These are phyloP conservation scores for Drosophila paramelanica DNA, from an alignment of 2,888 invertebrate species.

Conservation along the genomic window DNA sequence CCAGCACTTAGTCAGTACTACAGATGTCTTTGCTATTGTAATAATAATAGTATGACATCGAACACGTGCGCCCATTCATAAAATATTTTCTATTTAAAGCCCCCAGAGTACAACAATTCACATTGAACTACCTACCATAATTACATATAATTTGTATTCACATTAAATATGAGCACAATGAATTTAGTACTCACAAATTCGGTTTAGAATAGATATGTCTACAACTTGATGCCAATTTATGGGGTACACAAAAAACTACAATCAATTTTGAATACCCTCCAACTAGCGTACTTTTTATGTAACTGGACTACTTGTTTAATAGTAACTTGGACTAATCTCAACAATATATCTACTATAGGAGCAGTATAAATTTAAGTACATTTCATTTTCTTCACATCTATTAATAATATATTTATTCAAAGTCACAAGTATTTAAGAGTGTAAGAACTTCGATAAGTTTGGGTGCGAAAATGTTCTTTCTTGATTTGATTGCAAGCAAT, in stretches of 20 bases:
- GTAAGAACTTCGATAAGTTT: neutral
- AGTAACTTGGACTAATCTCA: too few relatives aligned
- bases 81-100: conserved; percentile 39
- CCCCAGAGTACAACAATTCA: conserved; percentile 21
- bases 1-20: too few relatives aligned
- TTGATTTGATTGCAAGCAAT: neutral
- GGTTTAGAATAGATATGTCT: conserved; percentile 29
- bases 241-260: conserved; percentile 5
- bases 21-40: too few relatives aligned
- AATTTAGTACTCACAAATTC: conserved; percentile 22
- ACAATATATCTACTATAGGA: too few relatives aligned
- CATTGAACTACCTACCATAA: conserved; percentile 49
- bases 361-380: too few relatives aligned
- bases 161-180: conserved; percentile 42
- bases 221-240: conserved; percentile 18
- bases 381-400: too few relatives aligned
- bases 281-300: too few relatives aligned
- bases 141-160: conserved; percentile 64
- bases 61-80: conserved; percentile 53
- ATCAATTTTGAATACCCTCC: conserved; percentile 16
- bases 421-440: neutral
- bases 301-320: too few relatives aligned
- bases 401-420: too few relatives aligned
- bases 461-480: neutral
- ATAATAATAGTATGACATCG: neutral